A percentile compares a stretch with the other conserved stretches of the same genome.
Evolutionary conservation across 2,888 invertebrate species (phyloP).

Genomic region (Ditylenchus weischeri): DNA sequence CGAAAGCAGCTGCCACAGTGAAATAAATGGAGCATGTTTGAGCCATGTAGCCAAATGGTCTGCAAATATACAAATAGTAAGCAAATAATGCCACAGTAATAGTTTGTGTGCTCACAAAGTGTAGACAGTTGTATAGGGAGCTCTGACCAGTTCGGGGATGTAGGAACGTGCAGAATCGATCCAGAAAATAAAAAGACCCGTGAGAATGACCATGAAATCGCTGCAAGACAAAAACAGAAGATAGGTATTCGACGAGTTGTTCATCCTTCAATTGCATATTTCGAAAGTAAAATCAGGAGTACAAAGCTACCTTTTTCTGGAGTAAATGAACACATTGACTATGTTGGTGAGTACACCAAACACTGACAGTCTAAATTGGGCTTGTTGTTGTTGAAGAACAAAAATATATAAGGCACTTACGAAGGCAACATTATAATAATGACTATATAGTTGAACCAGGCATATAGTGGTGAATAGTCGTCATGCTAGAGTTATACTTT

Average conservation of each 20-base stretch:
- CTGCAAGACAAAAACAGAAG: slow-evolving; percentile 54
- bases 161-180: slow-evolving; percentile 52
- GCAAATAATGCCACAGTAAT: slow-evolving; percentile 12
- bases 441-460: slow-evolving; percentile 53
- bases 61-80: neutral
- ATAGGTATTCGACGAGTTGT: slow-evolving; percentile 55
- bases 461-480: slow-evolving; percentile 56
- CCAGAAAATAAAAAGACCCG: slow-evolving; percentile 59
- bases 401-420: too few species aligned
- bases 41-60: slow-evolving; percentile 57
- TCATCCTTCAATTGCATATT: slow-evolving; percentile 31
- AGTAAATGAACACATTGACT: slow-evolving; percentile 56
- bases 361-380: slow-evolving; percentile 37
- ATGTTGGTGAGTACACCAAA: slow-evolving; percentile 58
- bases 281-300: neutral
- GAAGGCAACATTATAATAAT: slow-evolving; percentile 54
- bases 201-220: slow-evolving; percentile 57
- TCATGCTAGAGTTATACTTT: slow-evolving; percentile 35
- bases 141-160: slow-evolving; percentile 48
- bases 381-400: too few species aligned
- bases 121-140: slow-evolving; percentile 57
- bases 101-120: slow-evolving; percentile 44
- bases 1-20: slow-evolving; percentile 58
- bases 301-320: slow-evolving; percentile 39
- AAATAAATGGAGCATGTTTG: slow-evolving; percentile 58